Base-by-base conservation (phyloP, 2,113 vertebrate genomes). In the Xiphophorus couchianus region DNA sequence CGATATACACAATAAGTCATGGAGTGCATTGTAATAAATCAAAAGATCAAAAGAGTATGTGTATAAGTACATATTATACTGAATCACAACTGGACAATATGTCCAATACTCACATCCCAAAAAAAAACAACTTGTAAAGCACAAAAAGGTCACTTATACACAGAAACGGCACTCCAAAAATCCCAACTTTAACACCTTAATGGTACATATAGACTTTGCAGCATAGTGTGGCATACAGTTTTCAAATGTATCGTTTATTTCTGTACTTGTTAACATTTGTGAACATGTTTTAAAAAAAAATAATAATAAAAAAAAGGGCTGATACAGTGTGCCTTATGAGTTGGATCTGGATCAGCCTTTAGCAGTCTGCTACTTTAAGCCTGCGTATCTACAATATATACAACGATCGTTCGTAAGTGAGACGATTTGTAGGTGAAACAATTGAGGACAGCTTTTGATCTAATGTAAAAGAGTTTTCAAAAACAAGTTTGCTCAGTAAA, bases 91-190 rank as follows among this genome's bases (percentile, higher is more conserved):
- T 90, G 91, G 92, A 93, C 92, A 94, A 93, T 93, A 92, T 94
- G 92, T 94, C 92, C 92, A 90, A 94, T 93, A 90, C 86, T 91
- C 82, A 91, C 75, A 86, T 37, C 2, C 12, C 3, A 37, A 11
- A 37, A 37, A 35, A 35, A 91, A 90, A 90, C 79, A 88, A 92
- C 89, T 84, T 86, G 84, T 92, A 89, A 88, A 93, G 90, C 87
- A 94, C 85, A 89, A 92, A 58, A 95, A 95, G 94, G 93, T 94
- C 93, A 95, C 94, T 94, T 94, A 86, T 89, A 93, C 87, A 94
- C 90, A 91, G 82, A 93, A 92, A 93, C 89, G 80, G 87, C 93
- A 94, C 92, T 94, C 85, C 80, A 81, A 86, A 88, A 89, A 90
- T 6, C 86, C 69, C 84, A 78, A 93, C 85, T 85, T 88, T 69